Base-by-base conservation (phyloP, 2,113 vertebrate genomes). In the Pelobates fuscus region DNA sequence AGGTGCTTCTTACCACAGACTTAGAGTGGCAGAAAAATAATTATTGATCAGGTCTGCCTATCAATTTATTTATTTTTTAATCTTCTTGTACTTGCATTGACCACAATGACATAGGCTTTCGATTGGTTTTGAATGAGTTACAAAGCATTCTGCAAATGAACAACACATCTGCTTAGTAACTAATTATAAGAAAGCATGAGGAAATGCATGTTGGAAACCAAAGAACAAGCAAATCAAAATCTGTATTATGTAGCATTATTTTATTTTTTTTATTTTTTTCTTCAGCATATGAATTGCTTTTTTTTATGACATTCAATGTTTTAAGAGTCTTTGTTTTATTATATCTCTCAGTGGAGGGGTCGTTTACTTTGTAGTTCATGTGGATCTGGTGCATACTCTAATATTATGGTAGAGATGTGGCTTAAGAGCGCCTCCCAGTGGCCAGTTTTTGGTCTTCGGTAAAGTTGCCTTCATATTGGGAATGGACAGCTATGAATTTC, bases 361-460 rank as follows among this genome's bases (percentile, higher is more conserved):
- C 58, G 37, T 76, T 76, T 67, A 76, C 72, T 11, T 59, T 46
- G 43, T 8, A 44, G 30, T 8, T 52, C 52, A 54, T 64, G 46
- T 37, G 21, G 23, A 44, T 58, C 30, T 59, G 41, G 7, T 46
- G 63, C 64, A n/a, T 43, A 49, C 23, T 11, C 20, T 23, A 49
- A 21, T 18, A 58, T 55, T 75, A 60, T 52, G 66, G 62, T 55
- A 29, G 23, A 60, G 26, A 26, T 29, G 24, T 30, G 25, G 32
- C n/a, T n/a, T 4, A 5, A 58, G 63, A 58, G 8, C 2, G 72
- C 27, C 72, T 23, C 72, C 64, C 44, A 26, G 37, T 67, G 72
- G 72, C 32, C 32, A 7, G n/a, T 78, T 74, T 78, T 81, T 77
- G 82, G 86, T 84, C 72, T 81, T 82, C 89, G 90, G 85, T 86